A percentile compares a stretch with the other conserved stretches of the same genome.
phyloP scores from a whole-genome alignment of 2,113 vertebrate species.

The Speoplatyrhinus poulsoni region DNA sequence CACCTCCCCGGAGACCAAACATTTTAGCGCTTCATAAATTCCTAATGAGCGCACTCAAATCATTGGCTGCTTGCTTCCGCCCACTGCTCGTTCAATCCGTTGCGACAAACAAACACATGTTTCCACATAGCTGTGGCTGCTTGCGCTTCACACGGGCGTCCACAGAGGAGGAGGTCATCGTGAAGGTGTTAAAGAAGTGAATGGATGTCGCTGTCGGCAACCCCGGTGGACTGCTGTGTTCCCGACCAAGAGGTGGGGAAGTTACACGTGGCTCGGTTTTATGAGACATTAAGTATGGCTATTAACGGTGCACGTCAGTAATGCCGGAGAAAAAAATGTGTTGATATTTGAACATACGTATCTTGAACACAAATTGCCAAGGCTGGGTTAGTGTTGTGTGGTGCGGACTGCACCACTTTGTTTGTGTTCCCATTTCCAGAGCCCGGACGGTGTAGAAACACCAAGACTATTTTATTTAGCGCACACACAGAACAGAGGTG shows the following conservation, averaged over 20 bases:
- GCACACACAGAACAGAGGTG: too few relatives aligned
- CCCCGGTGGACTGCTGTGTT: conserved; percentile 16
- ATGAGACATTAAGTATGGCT: too few relatives aligned
- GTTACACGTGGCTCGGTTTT: neutral
- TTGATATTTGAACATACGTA: too few relatives aligned
- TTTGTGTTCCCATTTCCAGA: too few relatives aligned
- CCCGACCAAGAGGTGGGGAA: conserved; percentile 11
- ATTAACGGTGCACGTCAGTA: too few relatives aligned
- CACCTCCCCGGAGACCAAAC: conserved; percentile 87
- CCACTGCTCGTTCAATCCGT: conserved; percentile 80
- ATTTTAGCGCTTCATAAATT: conserved; percentile 99
- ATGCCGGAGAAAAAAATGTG: too few relatives aligned
- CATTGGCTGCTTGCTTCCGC: conserved; percentile 83
- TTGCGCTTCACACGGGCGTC: conserved; percentile 50
- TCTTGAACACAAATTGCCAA: too few relatives aligned
- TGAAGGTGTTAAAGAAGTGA: conserved; percentile 55
- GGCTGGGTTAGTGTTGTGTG: too few relatives aligned
- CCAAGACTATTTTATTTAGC: too few relatives aligned
- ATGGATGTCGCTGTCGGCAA: conserved; percentile 47
- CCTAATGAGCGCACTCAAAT: conserved; percentile 98
- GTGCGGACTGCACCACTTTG: too few relatives aligned
- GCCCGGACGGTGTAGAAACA: too few relatives aligned
- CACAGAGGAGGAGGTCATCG: conserved; percentile 50
- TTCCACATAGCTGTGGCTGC: too few relatives aligned
- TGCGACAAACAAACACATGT: conserved; percentile 69